Evolutionary conservation across 2,888 invertebrate genomes (phyloP), one percentile per base, ranked within the genome.

Genomic region (Drosophila paramelanica): DNA sequence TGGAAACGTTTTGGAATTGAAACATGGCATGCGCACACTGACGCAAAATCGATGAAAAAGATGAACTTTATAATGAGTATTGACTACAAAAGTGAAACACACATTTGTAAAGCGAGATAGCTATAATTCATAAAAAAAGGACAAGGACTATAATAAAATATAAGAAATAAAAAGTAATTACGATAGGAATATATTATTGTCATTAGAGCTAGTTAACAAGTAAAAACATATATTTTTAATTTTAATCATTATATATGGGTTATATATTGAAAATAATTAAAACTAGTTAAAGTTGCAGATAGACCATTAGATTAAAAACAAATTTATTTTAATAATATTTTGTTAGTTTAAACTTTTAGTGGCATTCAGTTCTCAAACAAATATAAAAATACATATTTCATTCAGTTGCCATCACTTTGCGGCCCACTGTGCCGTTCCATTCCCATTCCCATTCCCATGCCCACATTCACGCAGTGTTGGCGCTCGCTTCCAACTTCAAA

Each of bases 371-470:
- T 42, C n/a, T 0, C 31, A 10, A 8, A 2, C 17, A 31, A 11
- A 52, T 6, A 20, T 17, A 4, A 3, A 6, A 14, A 7, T 36
- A n/a, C 0, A 14, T 27, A 8, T 23, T 62, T 23, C 1, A 4
- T 6, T 1, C 13, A 14, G 1, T 42, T 14, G 0, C 1, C 0
- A 0, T 0, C 14, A 5, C 2, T 5, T 3, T 7, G n/a, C 38
- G 46, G 1, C 6, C 76, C 81, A 82, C 77, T 84, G 79, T 81
- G 45, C 64, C 47, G 73, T 81, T 73, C 50, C 75, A 56, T 65
- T 79, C 41, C 61, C 23, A 23, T 23, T 23, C 23, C 23, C 75
- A 56, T 65, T 79, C 41, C 61, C 23, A 23, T 23, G 3, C 23
- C 23, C 74, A 58, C 27, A 14, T 39, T 43, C 67, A 49, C 2